These are phyloP conservation scores for Sebastes diploproa DNA, from an alignment of 2,797 vertebrate genomes.

Conservation along the genomic window DNA sequence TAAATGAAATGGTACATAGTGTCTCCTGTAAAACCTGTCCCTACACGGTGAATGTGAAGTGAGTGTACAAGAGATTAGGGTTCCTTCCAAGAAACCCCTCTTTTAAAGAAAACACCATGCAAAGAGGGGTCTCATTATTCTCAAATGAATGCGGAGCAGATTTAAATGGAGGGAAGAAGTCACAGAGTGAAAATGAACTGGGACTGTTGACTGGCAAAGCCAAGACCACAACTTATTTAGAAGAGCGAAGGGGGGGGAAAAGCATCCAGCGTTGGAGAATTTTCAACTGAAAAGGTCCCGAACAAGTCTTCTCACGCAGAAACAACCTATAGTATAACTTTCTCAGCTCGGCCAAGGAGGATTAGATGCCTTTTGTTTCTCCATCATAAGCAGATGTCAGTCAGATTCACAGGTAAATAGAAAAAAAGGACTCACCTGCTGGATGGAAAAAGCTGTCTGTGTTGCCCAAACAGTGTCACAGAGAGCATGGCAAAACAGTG, in stretches of 20 bases:
- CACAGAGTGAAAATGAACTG: conserved; percentile 58
- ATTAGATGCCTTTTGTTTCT: conserved; percentile 15
- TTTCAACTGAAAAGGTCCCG: conserved; percentile 30
- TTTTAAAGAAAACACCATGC: conserved; percentile 53
- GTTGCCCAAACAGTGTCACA: conserved; percentile 58
- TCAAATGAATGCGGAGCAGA: conserved; percentile 58
- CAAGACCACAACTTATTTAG: conserved; percentile 36
- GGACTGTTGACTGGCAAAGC: conserved; percentile 34
- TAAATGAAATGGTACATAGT: conserved; percentile 2
- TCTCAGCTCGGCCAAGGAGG: background rate
- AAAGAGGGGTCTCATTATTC: conserved; percentile 67
- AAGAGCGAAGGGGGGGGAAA: conserved; percentile 4
- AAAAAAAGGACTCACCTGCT: conserved; percentile 70
- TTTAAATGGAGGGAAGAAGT: conserved; percentile 65
- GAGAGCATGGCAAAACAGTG: conserved; percentile 63
- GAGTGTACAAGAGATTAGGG: conserved; percentile 57
- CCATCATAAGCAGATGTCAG: background rate
- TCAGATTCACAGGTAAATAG: background rate
- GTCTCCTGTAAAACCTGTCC: conserved; percentile 23
- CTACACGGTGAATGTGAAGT: conserved; percentile 31
- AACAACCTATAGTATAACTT: conserved; percentile 11
- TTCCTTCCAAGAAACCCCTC: conserved; percentile 57
- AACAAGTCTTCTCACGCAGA: conserved; percentile 44
- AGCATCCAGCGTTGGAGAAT: background rate
- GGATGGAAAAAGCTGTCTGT: conserved; percentile 29